These are phyloP conservation scores for Mormyrus lacerda DNA, from an alignment of 2,113 vertebrate genomes.

Conservation along the genomic window DNA sequence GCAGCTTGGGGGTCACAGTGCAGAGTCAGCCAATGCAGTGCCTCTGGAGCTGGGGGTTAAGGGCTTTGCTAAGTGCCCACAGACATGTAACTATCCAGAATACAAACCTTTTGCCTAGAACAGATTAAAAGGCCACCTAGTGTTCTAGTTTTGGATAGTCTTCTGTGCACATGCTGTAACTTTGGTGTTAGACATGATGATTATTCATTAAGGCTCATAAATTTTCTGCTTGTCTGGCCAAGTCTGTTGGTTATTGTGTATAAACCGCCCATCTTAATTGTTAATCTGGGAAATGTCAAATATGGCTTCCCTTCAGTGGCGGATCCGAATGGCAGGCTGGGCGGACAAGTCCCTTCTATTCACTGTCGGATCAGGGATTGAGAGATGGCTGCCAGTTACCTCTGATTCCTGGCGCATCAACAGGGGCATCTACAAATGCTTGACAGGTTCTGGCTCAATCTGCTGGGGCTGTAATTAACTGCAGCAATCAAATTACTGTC, in stretches of 20 bases:
- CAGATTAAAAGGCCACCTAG: background rate
- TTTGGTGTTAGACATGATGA: background rate
- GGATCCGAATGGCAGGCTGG: background rate
- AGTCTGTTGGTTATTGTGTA: background rate
- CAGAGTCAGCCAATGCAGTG: background rate
- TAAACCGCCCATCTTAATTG: background rate
- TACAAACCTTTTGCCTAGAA: background rate
- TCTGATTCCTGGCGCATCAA: background rate
- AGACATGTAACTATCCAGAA: background rate
- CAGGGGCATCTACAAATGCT: background rate
- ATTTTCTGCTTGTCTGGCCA: background rate
- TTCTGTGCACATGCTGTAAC: background rate
- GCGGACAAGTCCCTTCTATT: background rate
- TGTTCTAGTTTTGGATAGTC: background rate
- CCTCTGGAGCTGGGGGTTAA: background rate
- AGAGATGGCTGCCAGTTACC: background rate
- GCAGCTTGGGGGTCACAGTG: background rate
- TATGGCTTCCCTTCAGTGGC: background rate
- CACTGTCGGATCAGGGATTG: background rate
- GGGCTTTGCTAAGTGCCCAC: background rate
- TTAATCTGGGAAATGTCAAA: background rate
- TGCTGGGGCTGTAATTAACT: background rate
- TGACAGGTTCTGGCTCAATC: background rate
- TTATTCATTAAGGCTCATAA: background rate
- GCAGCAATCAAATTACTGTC: slow-evolving; percentile 4